phyloP scores from a whole-genome alignment of 2,113 vertebrate species.

The Epinephelus moara region DNA sequence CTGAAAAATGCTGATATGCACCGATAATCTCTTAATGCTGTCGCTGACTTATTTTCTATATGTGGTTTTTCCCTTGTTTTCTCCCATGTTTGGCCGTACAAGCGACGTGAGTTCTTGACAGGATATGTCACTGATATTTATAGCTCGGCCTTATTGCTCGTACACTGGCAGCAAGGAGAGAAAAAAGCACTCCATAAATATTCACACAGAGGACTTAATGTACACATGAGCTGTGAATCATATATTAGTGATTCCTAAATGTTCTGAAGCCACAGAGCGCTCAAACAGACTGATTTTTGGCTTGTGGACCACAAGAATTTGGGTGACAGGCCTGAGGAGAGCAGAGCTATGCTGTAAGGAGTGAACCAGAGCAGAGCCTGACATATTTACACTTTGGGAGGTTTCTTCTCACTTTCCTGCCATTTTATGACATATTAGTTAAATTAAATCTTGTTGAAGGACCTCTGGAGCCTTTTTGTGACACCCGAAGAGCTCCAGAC shows the following conservation, averaged over 20 bases:
- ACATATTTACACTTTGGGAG: not conserved
- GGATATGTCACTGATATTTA: slow-evolving; percentile 43
- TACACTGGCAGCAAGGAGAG: not conserved
- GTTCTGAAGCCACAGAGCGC: not conserved
- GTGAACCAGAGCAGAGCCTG: not conserved
- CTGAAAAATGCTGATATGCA: slow-evolving; percentile 30
- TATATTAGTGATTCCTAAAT: not conserved
- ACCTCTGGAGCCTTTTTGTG: not conserved
- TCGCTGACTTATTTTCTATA: not conserved
- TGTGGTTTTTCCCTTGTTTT: slow-evolving; percentile 1
- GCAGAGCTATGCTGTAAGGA: not conserved
- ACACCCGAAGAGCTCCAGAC: not conserved
- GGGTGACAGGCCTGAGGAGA: not conserved
- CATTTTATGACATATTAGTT: not conserved
- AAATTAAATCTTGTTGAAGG: not conserved
- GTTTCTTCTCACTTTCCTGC: not conserved
- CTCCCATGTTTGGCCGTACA: not conserved
- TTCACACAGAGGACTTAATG: not conserved
- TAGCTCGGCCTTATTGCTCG: slow-evolving; percentile 4
- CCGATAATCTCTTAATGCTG: slow-evolving; percentile 23
- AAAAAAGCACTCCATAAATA: not conserved
- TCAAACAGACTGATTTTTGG: not conserved
- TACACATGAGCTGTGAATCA: not conserved
- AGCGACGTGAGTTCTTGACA: not conserved
- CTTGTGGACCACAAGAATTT: not conserved